Conservation (phyloP, 1,140 invertebrate genomes). For the Drosophila virilis region DNA sequence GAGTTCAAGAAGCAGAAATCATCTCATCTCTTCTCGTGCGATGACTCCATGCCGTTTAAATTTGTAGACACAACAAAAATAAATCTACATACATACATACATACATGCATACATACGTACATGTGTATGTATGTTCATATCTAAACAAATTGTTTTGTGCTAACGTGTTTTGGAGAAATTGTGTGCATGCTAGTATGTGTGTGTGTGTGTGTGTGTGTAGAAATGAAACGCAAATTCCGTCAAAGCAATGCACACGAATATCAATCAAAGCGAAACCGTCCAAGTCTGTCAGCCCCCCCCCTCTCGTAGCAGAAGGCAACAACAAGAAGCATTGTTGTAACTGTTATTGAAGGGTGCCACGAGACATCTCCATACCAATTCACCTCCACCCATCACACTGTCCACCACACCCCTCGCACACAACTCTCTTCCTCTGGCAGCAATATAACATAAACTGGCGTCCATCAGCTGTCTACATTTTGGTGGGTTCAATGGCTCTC, state of each 20-base stretch:
- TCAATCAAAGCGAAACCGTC: constrained; percentile 58
- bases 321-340: constrained; percentile 22
- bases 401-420: neutral
- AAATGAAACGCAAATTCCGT: constrained; percentile 61
- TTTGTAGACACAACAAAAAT: constrained; percentile 34
- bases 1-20: constrained; percentile 7
- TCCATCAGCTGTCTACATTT: constrained; percentile 71
- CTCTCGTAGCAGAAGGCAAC: neutral
- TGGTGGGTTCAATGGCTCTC: constrained; percentile 75
- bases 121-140: neutral
- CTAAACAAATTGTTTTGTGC: constrained; percentile 52
- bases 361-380: constrained; percentile 36
- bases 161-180: constrained; percentile 45
- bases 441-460: constrained; percentile 6
- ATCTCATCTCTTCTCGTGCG: constrained; percentile 15
- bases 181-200: neutral
- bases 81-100: neutral
- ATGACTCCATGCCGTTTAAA: constrained; percentile 42
- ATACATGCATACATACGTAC: neutral
- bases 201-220: neutral
- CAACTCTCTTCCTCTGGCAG: neutral
- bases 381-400: neutral
- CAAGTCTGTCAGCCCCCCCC: constrained; percentile 18
- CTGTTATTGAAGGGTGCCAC: constrained; percentile 19
- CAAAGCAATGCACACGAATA: constrained; percentile 63